Percentiles rank a stretch among this genome's conserved stretches.
Conservation (phyloP, 2,113 vertebrate genomes). For the Bos indicus region DNA sequence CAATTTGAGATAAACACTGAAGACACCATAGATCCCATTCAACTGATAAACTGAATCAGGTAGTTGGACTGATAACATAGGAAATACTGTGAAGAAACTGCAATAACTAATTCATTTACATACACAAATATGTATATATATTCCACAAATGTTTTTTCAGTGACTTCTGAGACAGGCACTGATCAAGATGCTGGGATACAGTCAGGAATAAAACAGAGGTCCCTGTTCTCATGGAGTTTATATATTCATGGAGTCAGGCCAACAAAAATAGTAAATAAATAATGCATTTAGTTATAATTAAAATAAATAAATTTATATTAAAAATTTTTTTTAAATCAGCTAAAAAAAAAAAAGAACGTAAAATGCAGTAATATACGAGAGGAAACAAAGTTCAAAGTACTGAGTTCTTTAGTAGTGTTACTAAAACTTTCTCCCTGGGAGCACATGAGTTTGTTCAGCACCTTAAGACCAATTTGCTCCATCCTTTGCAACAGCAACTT, state of each 20-base stretch:
- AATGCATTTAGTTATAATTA: background rate
- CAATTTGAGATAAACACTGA: background rate
- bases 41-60: background rate
- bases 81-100: background rate
- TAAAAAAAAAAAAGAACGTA: background rate
- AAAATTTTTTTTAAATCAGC: too few species aligned
- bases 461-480: background rate
- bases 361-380: background rate
- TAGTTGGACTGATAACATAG: background rate
- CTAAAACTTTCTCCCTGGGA: background rate
- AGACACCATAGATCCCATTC: background rate
- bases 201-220: background rate
- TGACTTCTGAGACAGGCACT: background rate
- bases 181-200: background rate
- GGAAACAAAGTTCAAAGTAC: background rate
- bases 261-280: background rate
- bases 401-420: background rate
- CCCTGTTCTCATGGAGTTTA: background rate
- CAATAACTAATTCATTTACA: background rate
- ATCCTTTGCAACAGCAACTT: background rate
- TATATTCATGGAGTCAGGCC: background rate
- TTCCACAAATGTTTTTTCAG: background rate
- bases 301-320: too few species aligned
- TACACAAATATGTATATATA: background rate
- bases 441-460: background rate